Conservation (phyloP, 2,888 invertebrate genomes). For the Limnephilus marmoratus region DNA sequence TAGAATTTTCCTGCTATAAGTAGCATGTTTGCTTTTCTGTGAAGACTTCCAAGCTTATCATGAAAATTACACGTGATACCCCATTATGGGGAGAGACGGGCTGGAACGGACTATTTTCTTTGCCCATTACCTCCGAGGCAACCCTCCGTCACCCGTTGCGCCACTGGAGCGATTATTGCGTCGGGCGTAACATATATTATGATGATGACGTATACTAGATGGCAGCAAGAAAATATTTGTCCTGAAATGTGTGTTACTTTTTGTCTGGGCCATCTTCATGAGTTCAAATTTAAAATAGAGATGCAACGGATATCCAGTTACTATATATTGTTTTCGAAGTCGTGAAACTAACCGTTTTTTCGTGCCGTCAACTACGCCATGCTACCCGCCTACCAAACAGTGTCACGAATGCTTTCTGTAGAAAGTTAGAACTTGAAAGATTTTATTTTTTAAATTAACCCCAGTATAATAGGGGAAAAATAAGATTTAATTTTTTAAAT, state of each 20-base stretch:
- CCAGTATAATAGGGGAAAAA: too few relatives aligned
- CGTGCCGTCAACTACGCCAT: too few relatives aligned
- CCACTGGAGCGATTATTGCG: slow-evolving; percentile 1
- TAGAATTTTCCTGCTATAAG: neutral
- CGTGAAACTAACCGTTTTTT: too few relatives aligned
- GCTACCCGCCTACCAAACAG: too few relatives aligned
- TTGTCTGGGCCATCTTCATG: too few relatives aligned
- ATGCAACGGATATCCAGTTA: too few relatives aligned
- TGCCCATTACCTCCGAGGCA: neutral
- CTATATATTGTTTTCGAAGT: too few relatives aligned
- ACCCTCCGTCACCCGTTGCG: neutral
- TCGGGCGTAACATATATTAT: neutral
- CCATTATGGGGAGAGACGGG: slow-evolving; percentile 15
- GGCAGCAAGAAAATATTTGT: neutral
- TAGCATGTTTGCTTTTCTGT: slow-evolving; percentile 27
- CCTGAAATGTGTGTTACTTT: neutral
- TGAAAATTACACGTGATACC: slow-evolving; percentile 35
- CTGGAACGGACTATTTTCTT: slow-evolving; percentile 6
- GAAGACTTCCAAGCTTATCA: neutral
- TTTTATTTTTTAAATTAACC: too few relatives aligned
- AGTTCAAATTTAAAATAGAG: too few relatives aligned
- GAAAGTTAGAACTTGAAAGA: too few relatives aligned
- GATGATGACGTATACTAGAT: neutral
- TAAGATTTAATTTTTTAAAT: too few relatives aligned
- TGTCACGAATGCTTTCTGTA: too few relatives aligned